phyloP scores from a whole-genome alignment of 2,113 vertebrate species.

The Nycticryphes semicollaris region DNA sequence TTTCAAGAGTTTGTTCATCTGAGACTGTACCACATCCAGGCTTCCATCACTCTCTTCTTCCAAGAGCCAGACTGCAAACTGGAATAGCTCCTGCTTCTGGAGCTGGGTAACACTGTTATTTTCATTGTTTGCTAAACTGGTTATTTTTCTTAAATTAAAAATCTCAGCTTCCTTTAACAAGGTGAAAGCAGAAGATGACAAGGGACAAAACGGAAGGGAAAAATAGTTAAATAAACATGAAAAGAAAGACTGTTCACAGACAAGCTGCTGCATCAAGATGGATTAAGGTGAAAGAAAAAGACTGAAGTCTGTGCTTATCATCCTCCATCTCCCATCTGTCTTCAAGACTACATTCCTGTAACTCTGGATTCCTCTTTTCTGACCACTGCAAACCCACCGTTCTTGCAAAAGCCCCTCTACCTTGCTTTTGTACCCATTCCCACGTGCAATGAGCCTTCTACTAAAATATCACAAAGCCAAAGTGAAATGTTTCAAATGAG shows the following conservation, averaged over 20 bases:
- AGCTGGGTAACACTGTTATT: background rate
- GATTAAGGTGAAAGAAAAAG: background rate
- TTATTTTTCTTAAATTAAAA: conserved; percentile 5
- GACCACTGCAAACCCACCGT: rapidly evolving
- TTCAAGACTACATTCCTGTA: background rate
- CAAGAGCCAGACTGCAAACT: background rate
- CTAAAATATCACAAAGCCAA: background rate
- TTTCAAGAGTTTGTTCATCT: background rate
- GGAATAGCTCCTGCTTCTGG: background rate
- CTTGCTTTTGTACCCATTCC: background rate
- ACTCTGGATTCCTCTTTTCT: background rate
- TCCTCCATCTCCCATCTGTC: background rate
- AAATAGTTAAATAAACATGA: background rate
- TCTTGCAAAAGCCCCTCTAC: background rate
- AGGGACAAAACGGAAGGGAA: background rate
- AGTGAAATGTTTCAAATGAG: background rate
- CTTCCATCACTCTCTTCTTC: background rate
- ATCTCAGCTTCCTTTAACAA: background rate
- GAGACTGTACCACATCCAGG: background rate
- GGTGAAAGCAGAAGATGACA: background rate
- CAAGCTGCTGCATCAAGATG: background rate
- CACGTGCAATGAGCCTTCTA: background rate
- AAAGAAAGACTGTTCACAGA: background rate
- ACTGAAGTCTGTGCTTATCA: background rate
- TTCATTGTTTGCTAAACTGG: background rate